Conservation (phyloP, 1,140 invertebrate genomes). For the Spodoptera litura region DNA sequence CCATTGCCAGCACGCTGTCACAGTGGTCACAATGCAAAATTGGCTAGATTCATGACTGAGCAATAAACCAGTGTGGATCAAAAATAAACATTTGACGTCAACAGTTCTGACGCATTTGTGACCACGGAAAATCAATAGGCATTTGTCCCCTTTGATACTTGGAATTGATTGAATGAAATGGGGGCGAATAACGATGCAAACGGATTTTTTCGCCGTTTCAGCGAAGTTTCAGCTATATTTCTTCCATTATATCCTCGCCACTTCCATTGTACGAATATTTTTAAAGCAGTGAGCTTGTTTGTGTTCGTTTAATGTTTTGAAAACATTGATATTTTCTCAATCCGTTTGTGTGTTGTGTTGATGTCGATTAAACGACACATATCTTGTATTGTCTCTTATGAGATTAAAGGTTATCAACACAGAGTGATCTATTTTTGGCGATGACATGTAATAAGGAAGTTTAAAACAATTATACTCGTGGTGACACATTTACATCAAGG, state of each 20-base stretch:
- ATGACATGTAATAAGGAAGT: not conserved
- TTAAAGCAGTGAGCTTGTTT: not conserved
- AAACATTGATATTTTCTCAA: slow-evolving; percentile 12
- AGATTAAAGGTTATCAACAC: too few species aligned
- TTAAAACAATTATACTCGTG: too few species aligned
- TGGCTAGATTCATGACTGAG: slow-evolving; percentile 30
- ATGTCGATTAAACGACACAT: not conserved
- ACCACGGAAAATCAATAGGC: slow-evolving; percentile 41
- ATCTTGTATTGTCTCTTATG: too few species aligned
- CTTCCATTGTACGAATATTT: slow-evolving; percentile 18
- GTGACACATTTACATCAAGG: too few species aligned
- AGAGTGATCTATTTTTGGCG: not conserved
- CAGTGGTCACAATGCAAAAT: slow-evolving; percentile 34
- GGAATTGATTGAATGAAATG: slow-evolving; percentile 29
- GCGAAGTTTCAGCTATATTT: slow-evolving; percentile 14
- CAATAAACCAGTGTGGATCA: slow-evolving; percentile 38
- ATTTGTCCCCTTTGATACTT: slow-evolving; percentile 18
- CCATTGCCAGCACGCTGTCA: slow-evolving; percentile 31
- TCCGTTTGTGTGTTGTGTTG: not conserved
- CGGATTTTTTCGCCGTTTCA: slow-evolving; percentile 7
- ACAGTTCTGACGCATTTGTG: slow-evolving; percentile 42
- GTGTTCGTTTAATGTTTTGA: slow-evolving; percentile 11
- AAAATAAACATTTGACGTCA: slow-evolving; percentile 54
- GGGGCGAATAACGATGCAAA: slow-evolving; percentile 14
- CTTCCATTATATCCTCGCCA: slow-evolving; percentile 5